A percentile compares a stretch with the other conserved stretches of the same genome.
Evolutionary conservation across 2,888 invertebrate genomes (phyloP).

Genomic region (Saturnia japonica): DNA sequence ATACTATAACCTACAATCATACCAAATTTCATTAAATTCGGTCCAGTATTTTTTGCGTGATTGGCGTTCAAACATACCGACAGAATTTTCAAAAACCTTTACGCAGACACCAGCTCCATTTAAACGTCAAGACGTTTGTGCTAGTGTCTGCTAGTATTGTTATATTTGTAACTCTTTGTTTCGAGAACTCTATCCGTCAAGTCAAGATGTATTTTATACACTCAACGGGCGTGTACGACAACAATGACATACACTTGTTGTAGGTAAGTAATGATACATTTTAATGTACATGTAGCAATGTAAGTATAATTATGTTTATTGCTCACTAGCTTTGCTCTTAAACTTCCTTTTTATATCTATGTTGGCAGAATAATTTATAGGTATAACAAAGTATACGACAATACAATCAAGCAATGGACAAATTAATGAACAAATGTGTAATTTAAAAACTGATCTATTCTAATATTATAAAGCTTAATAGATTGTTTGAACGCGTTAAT

Average conservation of each 20-base stretch:
- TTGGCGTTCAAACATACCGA: too few species aligned
- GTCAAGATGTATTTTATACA: slow-evolving; percentile 32
- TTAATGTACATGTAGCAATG: background rate
- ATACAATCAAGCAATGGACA: background rate
- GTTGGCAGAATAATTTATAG: background rate
- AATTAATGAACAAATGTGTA: background rate
- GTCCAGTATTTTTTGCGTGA: too few species aligned
- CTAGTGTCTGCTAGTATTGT: too few species aligned
- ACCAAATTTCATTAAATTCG: too few species aligned
- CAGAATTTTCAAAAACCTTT: too few species aligned
- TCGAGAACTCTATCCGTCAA: slow-evolving; percentile 24
- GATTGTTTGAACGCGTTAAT: too few species aligned
- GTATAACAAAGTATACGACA: background rate
- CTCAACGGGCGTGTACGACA: slow-evolving; percentile 24
- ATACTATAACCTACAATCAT: too few species aligned
- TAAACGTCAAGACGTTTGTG: background rate
- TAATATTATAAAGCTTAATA: too few species aligned
- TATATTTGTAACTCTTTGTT: slow-evolving; percentile 7
- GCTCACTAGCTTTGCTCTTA: background rate
- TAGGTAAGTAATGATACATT: slow-evolving; percentile 11
- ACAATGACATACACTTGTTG: slow-evolving; percentile 23
- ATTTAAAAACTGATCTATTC: background rate
- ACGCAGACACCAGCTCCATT: background rate
- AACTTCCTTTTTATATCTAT: background rate
- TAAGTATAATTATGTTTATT: background rate